phyloP scores from a whole-genome alignment of 2,888 invertebrate species.

The Bellardia bayeri region DNA sequence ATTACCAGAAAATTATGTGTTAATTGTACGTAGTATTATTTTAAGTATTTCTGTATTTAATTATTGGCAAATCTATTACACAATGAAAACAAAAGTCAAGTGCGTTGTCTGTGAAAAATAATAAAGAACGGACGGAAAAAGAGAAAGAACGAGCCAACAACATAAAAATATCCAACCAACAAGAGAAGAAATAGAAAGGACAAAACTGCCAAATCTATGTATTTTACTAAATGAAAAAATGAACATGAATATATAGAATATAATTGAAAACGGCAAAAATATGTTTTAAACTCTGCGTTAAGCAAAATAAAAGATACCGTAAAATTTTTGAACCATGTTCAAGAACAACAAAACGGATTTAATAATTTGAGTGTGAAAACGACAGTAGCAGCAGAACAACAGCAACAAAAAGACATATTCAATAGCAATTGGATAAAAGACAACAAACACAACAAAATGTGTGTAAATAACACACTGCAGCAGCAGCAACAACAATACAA shows the following conservation, averaged over 20 bases:
- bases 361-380: conserved; percentile 47
- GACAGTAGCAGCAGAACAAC: conserved; percentile 13
- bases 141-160: conserved; percentile 55
- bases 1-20: conserved; percentile 34
- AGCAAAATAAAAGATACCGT: conserved; percentile 5
- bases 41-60: conserved; percentile 48
- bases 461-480: conserved; percentile 64
- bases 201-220: conserved; percentile 35
- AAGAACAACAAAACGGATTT: conserved; percentile 42
- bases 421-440: conserved; percentile 48
- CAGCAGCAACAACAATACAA: conserved; percentile 41
- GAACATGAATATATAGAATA: conserved; percentile 11
- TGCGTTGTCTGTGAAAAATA: conserved; percentile 69
- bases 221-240: conserved; percentile 46
- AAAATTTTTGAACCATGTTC: conserved; percentile 50
- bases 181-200: conserved; percentile 56
- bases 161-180: conserved; percentile 46
- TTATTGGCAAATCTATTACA: conserved; percentile 60
- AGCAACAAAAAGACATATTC: conserved; percentile 30
- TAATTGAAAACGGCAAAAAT: conserved; percentile 13
- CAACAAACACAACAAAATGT: conserved; percentile 54
- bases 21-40: conserved; percentile 35
- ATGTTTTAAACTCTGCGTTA: conserved; percentile 38
- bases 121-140: conserved; percentile 51
- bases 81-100: conserved; percentile 69